Evolutionary conservation across 2,888 invertebrate species (phyloP).

Genomic region (Gari tellinella): DNA sequence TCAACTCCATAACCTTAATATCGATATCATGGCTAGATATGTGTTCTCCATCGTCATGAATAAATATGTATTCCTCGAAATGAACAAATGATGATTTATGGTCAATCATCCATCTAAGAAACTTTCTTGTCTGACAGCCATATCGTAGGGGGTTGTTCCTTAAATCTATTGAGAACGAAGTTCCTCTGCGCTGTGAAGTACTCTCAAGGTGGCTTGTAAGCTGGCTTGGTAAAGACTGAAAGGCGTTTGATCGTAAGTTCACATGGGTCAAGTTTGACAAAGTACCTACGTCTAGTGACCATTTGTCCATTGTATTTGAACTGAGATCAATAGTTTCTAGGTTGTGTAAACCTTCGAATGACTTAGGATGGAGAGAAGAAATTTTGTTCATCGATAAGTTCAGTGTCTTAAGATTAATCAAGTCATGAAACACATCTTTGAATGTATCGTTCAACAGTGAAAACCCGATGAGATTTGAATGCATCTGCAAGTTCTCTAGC

Average conservation of each 20-base stretch:
- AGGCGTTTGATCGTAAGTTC: constrained; percentile 24
- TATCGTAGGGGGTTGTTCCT: constrained; percentile 20
- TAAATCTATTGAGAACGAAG: constrained; percentile 23
- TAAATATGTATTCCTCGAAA: constrained; percentile 23
- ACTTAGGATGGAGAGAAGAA: not conserved
- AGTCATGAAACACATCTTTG: constrained; percentile 20
- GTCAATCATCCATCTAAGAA: constrained; percentile 32
- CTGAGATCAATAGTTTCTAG: constrained; percentile 27
- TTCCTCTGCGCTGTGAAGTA: not conserved
- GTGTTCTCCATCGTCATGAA: not conserved
- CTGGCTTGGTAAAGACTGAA: constrained; percentile 12
- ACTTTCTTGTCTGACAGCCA: constrained; percentile 12
- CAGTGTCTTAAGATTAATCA: constrained; percentile 20
- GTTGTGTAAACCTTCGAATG: not conserved
- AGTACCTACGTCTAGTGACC: not conserved
- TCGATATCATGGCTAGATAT: not conserved
- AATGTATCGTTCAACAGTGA: not conserved
- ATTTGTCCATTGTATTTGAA: constrained; percentile 19
- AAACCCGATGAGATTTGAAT: constrained; percentile 29
- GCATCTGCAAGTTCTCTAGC: constrained; percentile 17
- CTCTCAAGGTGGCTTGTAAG: constrained; percentile 1
- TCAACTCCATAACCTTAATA: not conserved
- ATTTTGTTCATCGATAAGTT: constrained; percentile 27
- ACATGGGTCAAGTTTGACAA: constrained; percentile 21
- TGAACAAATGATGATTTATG: constrained; percentile 1